Evolutionary conservation across 2,888 invertebrate species (phyloP), one percentile per base, ranked within the genome.

Genomic region (Cephus rjabovi): DNA sequence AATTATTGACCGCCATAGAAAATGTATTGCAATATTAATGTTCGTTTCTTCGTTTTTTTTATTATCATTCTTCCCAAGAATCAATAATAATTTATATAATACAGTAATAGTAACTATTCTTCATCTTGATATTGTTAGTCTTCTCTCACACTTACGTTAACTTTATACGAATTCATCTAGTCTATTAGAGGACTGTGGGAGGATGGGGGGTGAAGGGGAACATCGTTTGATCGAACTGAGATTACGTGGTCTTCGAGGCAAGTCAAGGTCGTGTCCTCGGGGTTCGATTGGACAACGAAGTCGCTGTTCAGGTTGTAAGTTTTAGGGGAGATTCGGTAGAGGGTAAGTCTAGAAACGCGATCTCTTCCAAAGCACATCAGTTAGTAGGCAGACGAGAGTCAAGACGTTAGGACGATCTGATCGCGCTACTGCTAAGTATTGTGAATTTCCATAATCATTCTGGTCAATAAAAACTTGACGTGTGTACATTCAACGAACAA

Each of bases 21-120:
- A 56, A 9, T 56, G 56, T 23, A 56, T 56, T 56, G 56, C 9
- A 23, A 56, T 9, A 2, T 56, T 23, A 23, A 56, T 9, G 23
- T 56, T 56, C 2, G 56, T 56, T 56, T 56, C 56, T 84, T 86
- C 84, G 81, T 85, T 87, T 86, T 85, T 35, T 84, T 80, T 86
- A 88, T 89, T 88, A 89, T 89, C 89, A 83, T 84, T 88, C 86
- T 88, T 83, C 88, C 88, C 86, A 86, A 90, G 86, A 86, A 88
- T 90, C 86, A 89, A 90, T 89, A 88, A 89, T 91, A 91, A 91
- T 90, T 90, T 91, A 90, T 56, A 56, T 90, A 88, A 90, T 91
- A 89, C 89, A 89, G 86, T 90, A 89, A 87, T 87, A 87, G 88
- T 89, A 90, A 90, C 90, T 90, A 90, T 89, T 87, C 84, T 87